A percentile compares a stretch with the other conserved stretches of the same genome.
Conservation (phyloP, 2,797 vertebrate species). For the Furcifer pardalis region DNA sequence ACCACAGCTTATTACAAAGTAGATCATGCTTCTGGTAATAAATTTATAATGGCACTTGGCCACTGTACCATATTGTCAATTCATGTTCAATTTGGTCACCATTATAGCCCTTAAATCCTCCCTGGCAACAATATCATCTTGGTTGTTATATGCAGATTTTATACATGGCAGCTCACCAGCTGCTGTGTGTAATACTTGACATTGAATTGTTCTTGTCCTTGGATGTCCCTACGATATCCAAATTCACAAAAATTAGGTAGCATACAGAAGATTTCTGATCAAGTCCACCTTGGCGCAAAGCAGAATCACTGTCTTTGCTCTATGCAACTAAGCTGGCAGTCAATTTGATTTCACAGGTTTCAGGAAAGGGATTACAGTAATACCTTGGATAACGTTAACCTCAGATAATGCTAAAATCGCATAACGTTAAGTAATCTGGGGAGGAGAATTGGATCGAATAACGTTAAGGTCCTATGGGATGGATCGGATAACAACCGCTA, state of each 20-base stretch:
- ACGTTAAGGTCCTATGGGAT: too few species aligned
- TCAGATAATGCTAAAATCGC: too few species aligned
- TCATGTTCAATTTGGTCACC: constrained; percentile 9
- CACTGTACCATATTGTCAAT: neutral
- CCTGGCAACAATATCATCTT: neutral
- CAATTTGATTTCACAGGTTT: constrained; percentile 8
- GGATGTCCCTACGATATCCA: neutral
- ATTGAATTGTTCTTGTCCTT: constrained; percentile 13
- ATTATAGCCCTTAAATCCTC: constrained; percentile 18
- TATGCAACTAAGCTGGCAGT: neutral
- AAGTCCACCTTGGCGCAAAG: neutral
- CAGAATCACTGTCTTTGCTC: neutral
- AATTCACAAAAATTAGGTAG: constrained; percentile 11
- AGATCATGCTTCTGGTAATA: constrained; percentile 5
- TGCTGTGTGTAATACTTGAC: neutral
- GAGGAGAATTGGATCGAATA: too few species aligned
- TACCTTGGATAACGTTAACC: too few species aligned
- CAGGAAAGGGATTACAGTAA: constrained; percentile 9
- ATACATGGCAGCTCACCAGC: neutral
- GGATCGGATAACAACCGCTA: too few species aligned
- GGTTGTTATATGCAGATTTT: too few species aligned
- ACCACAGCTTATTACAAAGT: neutral
- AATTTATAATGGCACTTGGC: constrained; percentile 12
- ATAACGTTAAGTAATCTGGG: too few species aligned
- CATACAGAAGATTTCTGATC: neutral